These are phyloP conservation scores for Diorhabda carinulata DNA, from an alignment of 1,140 invertebrate genomes.

Conservation along the genomic window DNA sequence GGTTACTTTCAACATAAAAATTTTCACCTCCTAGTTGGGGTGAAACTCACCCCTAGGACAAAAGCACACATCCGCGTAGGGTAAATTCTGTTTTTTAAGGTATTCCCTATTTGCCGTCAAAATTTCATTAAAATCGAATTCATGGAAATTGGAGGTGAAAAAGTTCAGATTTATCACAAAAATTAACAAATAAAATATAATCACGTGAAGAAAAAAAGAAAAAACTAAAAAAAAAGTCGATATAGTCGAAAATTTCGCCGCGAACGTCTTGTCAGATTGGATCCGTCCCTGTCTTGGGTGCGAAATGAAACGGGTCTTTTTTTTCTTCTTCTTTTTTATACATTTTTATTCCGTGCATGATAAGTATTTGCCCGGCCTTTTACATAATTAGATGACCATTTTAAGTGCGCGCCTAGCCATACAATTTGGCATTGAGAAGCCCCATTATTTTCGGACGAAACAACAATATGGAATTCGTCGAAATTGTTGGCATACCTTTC, in stretches of 20 bases:
- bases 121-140: no score
- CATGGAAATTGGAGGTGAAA: no score
- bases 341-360: background rate
- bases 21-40: no score
- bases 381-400: conserved; percentile 4
- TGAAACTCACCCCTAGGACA: no score
- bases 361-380: background rate
- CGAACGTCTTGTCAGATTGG: background rate
- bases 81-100: no score
- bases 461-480: background rate
- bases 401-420: background rate
- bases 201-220: no score
- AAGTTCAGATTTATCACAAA: no score
- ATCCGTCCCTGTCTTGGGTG: background rate
- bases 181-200: no score
- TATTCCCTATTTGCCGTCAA: no score
- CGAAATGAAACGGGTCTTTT: background rate
- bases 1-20: no score
- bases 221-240: no score
- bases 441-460: background rate
- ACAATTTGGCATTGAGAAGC: background rate
- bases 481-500: background rate
- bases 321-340: background rate
- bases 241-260: background rate
- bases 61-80: no score